Evolutionary conservation across 1,140 invertebrate genomes (phyloP), one percentile per base, ranked within the genome.

Genomic region (Bicyclus anynana): DNA sequence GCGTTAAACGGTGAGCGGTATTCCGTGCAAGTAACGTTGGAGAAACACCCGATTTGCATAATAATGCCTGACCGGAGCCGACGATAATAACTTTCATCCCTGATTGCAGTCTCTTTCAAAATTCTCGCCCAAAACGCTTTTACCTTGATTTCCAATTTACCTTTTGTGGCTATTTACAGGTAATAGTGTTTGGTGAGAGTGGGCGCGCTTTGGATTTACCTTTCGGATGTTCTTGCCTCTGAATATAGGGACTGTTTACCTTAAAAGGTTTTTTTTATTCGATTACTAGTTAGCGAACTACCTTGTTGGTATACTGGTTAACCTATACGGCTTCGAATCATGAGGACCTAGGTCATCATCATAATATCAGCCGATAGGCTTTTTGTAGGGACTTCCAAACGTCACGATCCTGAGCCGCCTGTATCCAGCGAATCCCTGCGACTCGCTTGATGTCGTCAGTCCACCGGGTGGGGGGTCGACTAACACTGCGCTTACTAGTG

Each of bases 41-140:
- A 44, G 18, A 4, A 38, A 38, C 37, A 38, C 16, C 37, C 40
- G 40, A 44, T 44, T 44, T 44, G 17, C 40, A 44, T 44, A 20
- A 44, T 44, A 44, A 44, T 44, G 40, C 12, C 40, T 44, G 40
- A 18, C 40, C 16, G 40, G 20, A 5, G 16, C 40, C 7, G 5
- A 1, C 16, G 40, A 20, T 44, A 18, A 44, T 44, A 44, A 44
- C 40, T 44, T 44, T 20, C 10, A 20, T 44, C 40, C 17, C 40
- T 44, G 40, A 44, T 44, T 44, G 17, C 17, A 44, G 16, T 12
- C 40, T 44, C 40, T 20, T 44, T 44, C 17, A 7, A 44, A n/a
- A 44, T 44, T 23, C 10, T 12, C 16, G 4, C 14, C 40, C 40
- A 5, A 44, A 44, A 44, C 10, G 40, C 40, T 20, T 20, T 44